Percentiles rank a stretch among this genome's conserved stretches.
phyloP scores from a whole-genome alignment of 2,888 invertebrate genomes.

The Thymelicus lineola region DNA sequence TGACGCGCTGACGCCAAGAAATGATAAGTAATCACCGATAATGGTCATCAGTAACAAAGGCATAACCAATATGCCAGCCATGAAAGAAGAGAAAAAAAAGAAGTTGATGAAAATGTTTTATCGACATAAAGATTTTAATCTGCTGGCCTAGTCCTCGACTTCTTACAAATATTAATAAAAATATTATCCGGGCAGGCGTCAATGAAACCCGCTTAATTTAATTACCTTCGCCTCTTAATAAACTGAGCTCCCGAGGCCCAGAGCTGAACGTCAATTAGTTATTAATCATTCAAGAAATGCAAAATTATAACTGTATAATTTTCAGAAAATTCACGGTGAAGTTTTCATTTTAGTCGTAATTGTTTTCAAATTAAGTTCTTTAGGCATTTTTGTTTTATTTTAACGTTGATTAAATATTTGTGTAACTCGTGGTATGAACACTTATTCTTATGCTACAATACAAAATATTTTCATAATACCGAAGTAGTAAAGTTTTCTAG shows the following conservation, averaged over 20 bases:
- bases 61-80: no score
- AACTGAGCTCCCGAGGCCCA: slow-evolving; percentile 60
- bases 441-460: no score
- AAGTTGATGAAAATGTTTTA: neutral
- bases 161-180: slow-evolving; percentile 70
- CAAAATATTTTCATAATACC: no score
- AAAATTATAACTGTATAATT: slow-evolving; percentile 34
- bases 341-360: slow-evolving; percentile 22
- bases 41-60: no score
- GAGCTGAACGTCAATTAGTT: slow-evolving; percentile 67
- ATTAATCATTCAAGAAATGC: slow-evolving; percentile 48
- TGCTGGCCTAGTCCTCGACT: slow-evolving; percentile 25
- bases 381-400: slow-evolving; percentile 13
- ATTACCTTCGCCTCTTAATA: slow-evolving; percentile 77
- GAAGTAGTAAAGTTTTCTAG: no score
- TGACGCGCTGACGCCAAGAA: no score
- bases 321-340: slow-evolving; percentile 30
- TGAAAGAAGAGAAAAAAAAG: no score
- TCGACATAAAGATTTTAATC: slow-evolving; percentile 38
- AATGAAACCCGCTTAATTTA: slow-evolving; percentile 81
- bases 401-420: neutral
- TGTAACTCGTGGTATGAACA: neutral
- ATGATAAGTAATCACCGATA: no score
- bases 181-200: slow-evolving; percentile 75
- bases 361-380: slow-evolving; percentile 14